phyloP scores from a whole-genome alignment of 2,888 invertebrate genomes.

The Melieria picta region DNA sequence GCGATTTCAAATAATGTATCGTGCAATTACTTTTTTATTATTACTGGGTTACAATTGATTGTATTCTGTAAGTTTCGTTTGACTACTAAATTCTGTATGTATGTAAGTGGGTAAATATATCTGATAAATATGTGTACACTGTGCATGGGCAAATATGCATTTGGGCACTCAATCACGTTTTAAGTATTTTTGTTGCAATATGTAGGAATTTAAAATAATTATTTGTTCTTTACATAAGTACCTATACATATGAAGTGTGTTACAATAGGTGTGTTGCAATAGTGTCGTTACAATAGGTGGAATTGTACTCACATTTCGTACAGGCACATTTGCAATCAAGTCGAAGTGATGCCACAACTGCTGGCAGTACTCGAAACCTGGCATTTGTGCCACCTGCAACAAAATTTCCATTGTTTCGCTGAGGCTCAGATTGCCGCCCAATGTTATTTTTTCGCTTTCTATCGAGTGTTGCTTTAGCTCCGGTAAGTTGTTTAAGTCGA shows the following conservation, averaged over 20 bases:
- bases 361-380: slow-evolving; percentile 69
- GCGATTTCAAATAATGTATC: too few relatives aligned
- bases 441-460: slow-evolving; percentile 46
- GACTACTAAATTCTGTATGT: too few relatives aligned
- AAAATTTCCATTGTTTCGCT: slow-evolving; percentile 68
- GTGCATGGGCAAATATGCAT: too few relatives aligned
- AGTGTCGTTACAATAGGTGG: background rate
- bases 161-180: too few relatives aligned
- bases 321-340: slow-evolving; percentile 73
- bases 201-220: too few relatives aligned
- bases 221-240: background rate
- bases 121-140: too few relatives aligned
- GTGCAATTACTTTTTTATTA: too few relatives aligned
- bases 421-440: slow-evolving; percentile 66
- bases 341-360: slow-evolving; percentile 68
- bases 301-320: slow-evolving; percentile 70
- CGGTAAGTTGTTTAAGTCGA: slow-evolving; percentile 72
- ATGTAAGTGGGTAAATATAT: too few relatives aligned
- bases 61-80: too few relatives aligned
- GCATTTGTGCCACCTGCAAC: slow-evolving; percentile 55
- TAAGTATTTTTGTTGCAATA: too few relatives aligned
- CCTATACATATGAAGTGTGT: too few relatives aligned
- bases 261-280: background rate
- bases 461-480: slow-evolving; percentile 68
- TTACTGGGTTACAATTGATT: too few relatives aligned